phyloP scores from a whole-genome alignment of 2,113 vertebrate species.

The Ailuropoda melanoleuca region DNA sequence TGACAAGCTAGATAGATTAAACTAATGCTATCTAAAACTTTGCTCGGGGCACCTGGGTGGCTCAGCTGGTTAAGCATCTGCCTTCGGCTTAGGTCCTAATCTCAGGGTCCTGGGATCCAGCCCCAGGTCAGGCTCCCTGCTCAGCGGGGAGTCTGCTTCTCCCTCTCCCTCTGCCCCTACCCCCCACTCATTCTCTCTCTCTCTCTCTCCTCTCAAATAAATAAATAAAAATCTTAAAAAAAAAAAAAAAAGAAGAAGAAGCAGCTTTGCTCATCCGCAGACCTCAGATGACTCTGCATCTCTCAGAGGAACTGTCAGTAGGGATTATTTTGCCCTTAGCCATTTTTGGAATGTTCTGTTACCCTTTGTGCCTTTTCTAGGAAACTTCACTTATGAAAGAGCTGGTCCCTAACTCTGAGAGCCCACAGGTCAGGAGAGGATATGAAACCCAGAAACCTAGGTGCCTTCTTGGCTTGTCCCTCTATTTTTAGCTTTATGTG shows the following conservation, averaged over 20 bases:
- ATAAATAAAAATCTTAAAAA: neutral
- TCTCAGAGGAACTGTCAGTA: neutral
- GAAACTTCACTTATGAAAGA: neutral
- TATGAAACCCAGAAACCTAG: neutral
- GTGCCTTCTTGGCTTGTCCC: neutral
- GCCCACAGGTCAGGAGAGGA: neutral
- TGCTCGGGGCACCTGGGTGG: neutral
- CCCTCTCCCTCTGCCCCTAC: neutral
- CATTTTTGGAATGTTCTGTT: neutral
- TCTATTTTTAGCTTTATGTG: neutral
- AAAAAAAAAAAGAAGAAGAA: neutral
- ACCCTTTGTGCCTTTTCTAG: conserved; percentile 12
- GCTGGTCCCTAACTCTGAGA: neutral
- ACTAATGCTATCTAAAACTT: neutral
- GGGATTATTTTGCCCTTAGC: neutral
- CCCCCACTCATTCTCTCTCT: neutral
- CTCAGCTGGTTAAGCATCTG: neutral
- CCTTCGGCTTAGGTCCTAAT: neutral
- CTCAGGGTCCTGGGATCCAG: neutral
- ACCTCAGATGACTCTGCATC: neutral
- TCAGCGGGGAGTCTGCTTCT: neutral
- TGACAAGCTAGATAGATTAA: neutral
- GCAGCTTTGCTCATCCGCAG: neutral
- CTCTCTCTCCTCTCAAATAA: neutral
- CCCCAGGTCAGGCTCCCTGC: neutral